phyloP scores from a whole-genome alignment of 2,888 invertebrate species.

The Volucella bombylans region DNA sequence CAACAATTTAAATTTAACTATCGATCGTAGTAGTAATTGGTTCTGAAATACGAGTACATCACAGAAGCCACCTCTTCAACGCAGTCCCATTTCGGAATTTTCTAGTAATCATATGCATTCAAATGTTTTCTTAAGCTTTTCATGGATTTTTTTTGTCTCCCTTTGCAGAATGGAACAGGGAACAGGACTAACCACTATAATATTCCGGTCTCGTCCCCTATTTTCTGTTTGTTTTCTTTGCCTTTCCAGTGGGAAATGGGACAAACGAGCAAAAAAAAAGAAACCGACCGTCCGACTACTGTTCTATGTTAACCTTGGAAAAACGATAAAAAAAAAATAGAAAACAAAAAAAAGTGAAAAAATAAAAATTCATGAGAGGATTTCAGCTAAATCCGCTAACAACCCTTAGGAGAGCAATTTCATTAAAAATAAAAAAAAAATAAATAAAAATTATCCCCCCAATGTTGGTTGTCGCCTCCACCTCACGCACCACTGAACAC shows the following conservation, averaged over 20 bases:
- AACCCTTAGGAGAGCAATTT: constrained; percentile 72
- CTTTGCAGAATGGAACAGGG: neutral
- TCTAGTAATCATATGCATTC: constrained; percentile 22
- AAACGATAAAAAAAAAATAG: constrained; percentile 46
- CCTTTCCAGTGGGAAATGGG: constrained; percentile 13
- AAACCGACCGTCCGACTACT: neutral
- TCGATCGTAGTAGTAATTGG: constrained; percentile 61
- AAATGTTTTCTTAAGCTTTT: constrained; percentile 65
- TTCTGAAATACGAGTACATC: constrained; percentile 58
- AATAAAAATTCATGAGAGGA: constrained; percentile 73
- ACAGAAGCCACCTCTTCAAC: constrained; percentile 30
- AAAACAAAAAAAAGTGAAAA: constrained; percentile 30
- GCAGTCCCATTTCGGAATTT: constrained; percentile 4
- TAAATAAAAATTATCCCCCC: constrained; percentile 14
- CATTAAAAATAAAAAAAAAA: constrained; percentile 56
- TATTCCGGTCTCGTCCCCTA: constrained; percentile 36
- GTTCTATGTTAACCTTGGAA: constrained; percentile 34
- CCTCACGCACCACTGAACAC: neutral
- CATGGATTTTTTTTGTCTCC: constrained; percentile 5
- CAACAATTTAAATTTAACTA: constrained; percentile 41
- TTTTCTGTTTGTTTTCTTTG: neutral
- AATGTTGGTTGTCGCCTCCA: constrained; percentile 35
- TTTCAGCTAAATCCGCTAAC: constrained; percentile 70
- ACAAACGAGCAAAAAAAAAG: constrained; percentile 35
- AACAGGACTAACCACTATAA: constrained; percentile 1